phyloP scores from a whole-genome alignment of 2,113 vertebrate genomes.

The Chionodraco myersi region DNA sequence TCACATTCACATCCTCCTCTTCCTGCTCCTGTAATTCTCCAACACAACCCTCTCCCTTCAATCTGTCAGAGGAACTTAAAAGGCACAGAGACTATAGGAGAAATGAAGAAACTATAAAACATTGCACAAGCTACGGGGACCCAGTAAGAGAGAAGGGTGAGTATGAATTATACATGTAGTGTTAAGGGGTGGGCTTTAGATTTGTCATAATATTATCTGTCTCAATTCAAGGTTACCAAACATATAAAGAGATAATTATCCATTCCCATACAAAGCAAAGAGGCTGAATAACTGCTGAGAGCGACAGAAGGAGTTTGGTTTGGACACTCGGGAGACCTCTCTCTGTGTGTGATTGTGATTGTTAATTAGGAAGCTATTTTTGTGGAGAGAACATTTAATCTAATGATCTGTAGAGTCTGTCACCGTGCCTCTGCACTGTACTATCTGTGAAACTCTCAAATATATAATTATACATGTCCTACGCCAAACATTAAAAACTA shows the following conservation, averaged over 20 bases:
- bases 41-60: conserved; percentile 41
- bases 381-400: conserved; percentile 18
- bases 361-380: conserved; percentile 45
- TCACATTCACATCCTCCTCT: conserved; percentile 35
- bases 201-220: conserved; percentile 66
- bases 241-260: conserved; percentile 58
- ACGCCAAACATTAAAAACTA: neutral
- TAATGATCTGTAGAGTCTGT: conserved; percentile 5
- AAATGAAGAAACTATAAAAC: conserved; percentile 37
- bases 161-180: conserved; percentile 65
- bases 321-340: conserved; percentile 31
- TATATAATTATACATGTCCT: neutral
- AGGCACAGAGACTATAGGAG: conserved; percentile 33
- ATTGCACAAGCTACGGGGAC: conserved; percentile 22
- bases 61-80: conserved; percentile 45
- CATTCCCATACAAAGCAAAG: conserved; percentile 43
- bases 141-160: conserved; percentile 23
- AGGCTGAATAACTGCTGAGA: conserved; percentile 52
- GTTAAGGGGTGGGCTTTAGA: conserved; percentile 27
- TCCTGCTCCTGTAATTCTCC: conserved; percentile 56
- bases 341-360: neutral
- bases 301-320: conserved; percentile 33
- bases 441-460: conserved; percentile 17
- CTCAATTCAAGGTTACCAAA: conserved; percentile 73
- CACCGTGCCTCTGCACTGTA: neutral